Base-by-base conservation (phyloP, 2,797 vertebrate species). In the Gobio occitaniae region DNA sequence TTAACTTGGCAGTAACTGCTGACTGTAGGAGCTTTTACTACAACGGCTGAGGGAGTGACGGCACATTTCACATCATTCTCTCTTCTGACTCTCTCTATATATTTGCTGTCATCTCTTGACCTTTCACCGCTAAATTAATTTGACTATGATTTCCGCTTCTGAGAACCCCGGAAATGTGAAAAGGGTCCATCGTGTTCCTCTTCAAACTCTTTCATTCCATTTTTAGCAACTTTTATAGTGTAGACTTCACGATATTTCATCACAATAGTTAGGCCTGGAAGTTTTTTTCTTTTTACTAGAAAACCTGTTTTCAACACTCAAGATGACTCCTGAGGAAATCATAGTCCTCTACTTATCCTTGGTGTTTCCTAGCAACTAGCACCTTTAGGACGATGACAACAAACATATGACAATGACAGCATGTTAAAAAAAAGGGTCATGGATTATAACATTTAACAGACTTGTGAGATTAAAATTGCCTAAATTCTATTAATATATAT, bases 361-460 rank as follows among this genome's bases (percentile, higher is more conserved):
- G 85, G 91, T 89, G 94, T 95, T 89, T 93, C 94, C 92, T 94
- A 95, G 95, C 94, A 95, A 95, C 93, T 91, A 88, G 89, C 84
- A 92, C 90, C 89, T 91, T 88, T 84, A 84, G 87, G 86, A 90
- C 84, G 85, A 91, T 92, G 83, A 87, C 85, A 90, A 86, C 50
- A 80, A 90, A 90, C 87, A 86, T 89, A 90, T 89, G 78, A 80
- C 68, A 72, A 56, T 52, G 87, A 89, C 87, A 79, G 25, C 32
- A 4, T 78, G 87, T 70, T 80, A 78, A 78, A 90, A 92, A 25
- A 90, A 87, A n/a, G 66, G 17, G 29, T 71, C 2, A 71, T 41
- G 15, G 19, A 83, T 66, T 75, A 29, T 75, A 66, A 56, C 15
- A 68, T 71, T 78, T 61, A 50, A 47, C 25, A 50, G 17, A 68